phyloP scores from a whole-genome alignment of 2,113 vertebrate genomes.

The Acanthochromis polyacanthus region DNA sequence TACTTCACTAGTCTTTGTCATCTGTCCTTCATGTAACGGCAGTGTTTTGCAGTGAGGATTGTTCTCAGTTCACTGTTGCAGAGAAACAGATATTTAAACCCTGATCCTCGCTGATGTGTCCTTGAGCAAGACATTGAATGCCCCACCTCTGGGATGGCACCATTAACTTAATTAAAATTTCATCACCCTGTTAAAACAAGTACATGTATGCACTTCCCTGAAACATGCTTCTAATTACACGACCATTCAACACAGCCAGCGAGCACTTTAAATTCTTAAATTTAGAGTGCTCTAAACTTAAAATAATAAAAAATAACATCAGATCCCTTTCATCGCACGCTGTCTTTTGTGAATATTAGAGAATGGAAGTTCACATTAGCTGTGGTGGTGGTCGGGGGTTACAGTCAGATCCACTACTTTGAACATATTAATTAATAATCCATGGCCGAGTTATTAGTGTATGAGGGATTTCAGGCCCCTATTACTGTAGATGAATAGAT shows the following conservation, averaged over 20 bases:
- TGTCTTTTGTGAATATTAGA: constrained; percentile 62
- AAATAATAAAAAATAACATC: constrained; percentile 30
- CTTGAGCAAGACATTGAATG: constrained; percentile 51
- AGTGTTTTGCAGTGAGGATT: neutral
- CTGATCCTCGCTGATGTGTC: constrained; percentile 37
- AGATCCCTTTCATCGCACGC: constrained; percentile 49
- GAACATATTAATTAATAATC: constrained; percentile 80
- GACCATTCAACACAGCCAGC: constrained; percentile 44
- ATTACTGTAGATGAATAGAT: constrained; percentile 66
- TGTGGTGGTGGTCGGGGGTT: constrained; percentile 57
- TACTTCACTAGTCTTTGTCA: no score
- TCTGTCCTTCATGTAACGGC: no score
- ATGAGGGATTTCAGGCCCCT: constrained; percentile 60
- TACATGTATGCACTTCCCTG: constrained; percentile 40
- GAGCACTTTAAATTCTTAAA: constrained; percentile 37
- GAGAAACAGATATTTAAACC: neutral
- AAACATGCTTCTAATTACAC: constrained; percentile 57
- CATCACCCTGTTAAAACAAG: constrained; percentile 43
- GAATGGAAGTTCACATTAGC: constrained; percentile 71
- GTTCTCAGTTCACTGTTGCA: neutral
- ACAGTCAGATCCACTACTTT: constrained; percentile 66
- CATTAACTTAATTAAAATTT: constrained; percentile 63
- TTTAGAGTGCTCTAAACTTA: constrained; percentile 30
- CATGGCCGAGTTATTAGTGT: constrained; percentile 73
- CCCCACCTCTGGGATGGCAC: constrained; percentile 39